Base-by-base conservation (phyloP, 2,888 invertebrate genomes). In the Orthonevra nobilis region DNA sequence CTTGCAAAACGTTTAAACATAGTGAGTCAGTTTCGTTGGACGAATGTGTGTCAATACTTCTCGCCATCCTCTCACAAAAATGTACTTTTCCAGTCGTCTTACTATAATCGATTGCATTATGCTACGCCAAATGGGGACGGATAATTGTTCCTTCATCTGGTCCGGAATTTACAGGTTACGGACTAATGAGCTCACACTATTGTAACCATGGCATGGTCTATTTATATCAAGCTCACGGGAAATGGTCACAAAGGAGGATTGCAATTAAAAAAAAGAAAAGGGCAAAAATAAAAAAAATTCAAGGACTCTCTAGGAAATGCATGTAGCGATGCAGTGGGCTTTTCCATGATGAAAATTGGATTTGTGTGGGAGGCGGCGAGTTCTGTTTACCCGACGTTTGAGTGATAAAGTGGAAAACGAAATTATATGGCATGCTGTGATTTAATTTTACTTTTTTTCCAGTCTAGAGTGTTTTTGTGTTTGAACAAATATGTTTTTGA, bases 151-250 rank as follows among this genome's bases (percentile, higher is more conserved):
- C 19, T 40, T 54, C 58, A 73, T 56, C 72, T 30, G 40, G 50
- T 44, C 44, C 10, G n/a, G 38, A 5, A 12, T 15, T 40, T 50
- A 46, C 34, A 34, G 38, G 23, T 40, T 42, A 10, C 40, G 46
- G 64, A 26, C 40, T 40, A 58, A 58, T 58, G 36, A 50, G 58
- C 50, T 28, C 26, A 17, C 40, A 36, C 58, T 52, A 66, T 46
- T 61, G 34, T n/a, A 44, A 48, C 54, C 68, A 56, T 68, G 68
- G 40, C 54, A 68, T 75, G 42, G 30, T 68, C 40, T 69, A 75
- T 75, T 75, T 61, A 48, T 75, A 63, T 19, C 52, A 54, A 28
- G 40, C 32, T 54, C 61, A 56, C 26, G 40, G 19, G 48, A 61
- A 64, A 46, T 48, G 68, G 61, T 56, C 38, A 68, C 68, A 75